These are phyloP conservation scores for Larimichthys crocea DNA, from an alignment of 2,113 vertebrate genomes.

Conservation along the genomic window DNA sequence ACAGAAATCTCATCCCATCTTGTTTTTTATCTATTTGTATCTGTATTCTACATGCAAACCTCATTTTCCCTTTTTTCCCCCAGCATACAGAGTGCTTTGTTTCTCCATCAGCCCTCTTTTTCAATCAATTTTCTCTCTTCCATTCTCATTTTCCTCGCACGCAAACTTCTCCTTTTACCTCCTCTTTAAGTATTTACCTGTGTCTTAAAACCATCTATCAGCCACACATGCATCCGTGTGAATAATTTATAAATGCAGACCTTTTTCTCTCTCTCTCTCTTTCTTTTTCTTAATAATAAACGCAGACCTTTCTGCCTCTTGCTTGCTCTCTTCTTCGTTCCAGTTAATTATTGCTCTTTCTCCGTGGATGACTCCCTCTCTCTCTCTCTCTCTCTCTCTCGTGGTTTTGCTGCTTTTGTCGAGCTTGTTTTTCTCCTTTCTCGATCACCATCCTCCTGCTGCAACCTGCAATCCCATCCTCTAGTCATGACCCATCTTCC, in stretches of 20 bases:
- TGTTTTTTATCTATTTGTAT: not conserved
- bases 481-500: too few relatives aligned
- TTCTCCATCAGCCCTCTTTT: not conserved
- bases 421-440: constrained; percentile 21
- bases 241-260: constrained; percentile 56
- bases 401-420: not conserved
- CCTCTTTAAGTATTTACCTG: constrained; percentile 51
- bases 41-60: constrained; percentile 3
- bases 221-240: constrained; percentile 34
- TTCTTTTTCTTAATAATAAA: not conserved
- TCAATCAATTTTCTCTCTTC: constrained; percentile 25
- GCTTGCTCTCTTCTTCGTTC: constrained; percentile 4
- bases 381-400: not conserved
- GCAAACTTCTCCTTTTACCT: not conserved
- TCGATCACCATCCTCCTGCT: not conserved
- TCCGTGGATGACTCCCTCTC: not conserved
- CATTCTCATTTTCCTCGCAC: constrained; percentile 44
- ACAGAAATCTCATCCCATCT: too few relatives aligned
- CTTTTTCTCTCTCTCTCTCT: constrained; percentile 1
- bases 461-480: too few relatives aligned
- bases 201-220: constrained; percentile 50
- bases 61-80: not conserved
- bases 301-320: constrained; percentile 20
- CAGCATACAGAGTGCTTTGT: not conserved
- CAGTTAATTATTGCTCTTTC: constrained; percentile 31